Conservation (phyloP, 2,888 invertebrate genomes). For the Meteorus colon region DNA sequence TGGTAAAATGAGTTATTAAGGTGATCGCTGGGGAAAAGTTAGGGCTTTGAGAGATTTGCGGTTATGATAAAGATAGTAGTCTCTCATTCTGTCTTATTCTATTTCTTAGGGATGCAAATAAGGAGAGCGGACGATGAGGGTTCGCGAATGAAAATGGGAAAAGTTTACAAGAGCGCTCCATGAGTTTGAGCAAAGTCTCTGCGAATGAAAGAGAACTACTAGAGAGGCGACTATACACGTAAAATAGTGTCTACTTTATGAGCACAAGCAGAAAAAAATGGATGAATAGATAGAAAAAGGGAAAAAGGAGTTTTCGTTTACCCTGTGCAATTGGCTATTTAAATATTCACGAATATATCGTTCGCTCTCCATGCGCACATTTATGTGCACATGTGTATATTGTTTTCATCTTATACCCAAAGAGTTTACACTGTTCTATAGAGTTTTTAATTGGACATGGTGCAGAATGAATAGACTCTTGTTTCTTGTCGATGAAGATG, state of each 20-base stretch:
- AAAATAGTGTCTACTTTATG: constrained; percentile 31
- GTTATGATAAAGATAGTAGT: constrained; percentile 3
- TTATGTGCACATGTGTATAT: not conserved
- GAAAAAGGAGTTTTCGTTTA: constrained; percentile 18
- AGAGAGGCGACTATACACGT: constrained; percentile 17
- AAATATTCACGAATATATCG: constrained; percentile 29
- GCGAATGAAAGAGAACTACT: constrained; percentile 29
- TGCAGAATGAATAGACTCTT: constrained; percentile 20
- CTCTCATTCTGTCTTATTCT: not conserved
- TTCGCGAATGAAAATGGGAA: constrained; percentile 28
- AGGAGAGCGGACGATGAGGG: constrained; percentile 9
- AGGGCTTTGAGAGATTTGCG: constrained; percentile 7
- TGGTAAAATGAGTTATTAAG: constrained; percentile 4
- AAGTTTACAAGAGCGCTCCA: constrained; percentile 35
- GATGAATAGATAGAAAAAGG: constrained; percentile 18
- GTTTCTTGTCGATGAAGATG: constrained; percentile 20
- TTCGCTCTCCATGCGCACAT: not conserved
- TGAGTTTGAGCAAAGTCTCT: constrained; percentile 21
- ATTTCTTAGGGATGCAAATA: constrained; percentile 18
- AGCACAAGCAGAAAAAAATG: constrained; percentile 7
- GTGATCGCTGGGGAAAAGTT: constrained; percentile 2
- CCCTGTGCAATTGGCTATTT: constrained; percentile 26
- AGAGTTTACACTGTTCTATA: constrained; percentile 25
- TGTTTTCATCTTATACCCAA: constrained; percentile 1
- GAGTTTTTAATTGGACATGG: constrained; percentile 27